Evolutionary conservation across 1,140 invertebrate genomes (phyloP).

Genomic region (Lethocerus indicus): DNA sequence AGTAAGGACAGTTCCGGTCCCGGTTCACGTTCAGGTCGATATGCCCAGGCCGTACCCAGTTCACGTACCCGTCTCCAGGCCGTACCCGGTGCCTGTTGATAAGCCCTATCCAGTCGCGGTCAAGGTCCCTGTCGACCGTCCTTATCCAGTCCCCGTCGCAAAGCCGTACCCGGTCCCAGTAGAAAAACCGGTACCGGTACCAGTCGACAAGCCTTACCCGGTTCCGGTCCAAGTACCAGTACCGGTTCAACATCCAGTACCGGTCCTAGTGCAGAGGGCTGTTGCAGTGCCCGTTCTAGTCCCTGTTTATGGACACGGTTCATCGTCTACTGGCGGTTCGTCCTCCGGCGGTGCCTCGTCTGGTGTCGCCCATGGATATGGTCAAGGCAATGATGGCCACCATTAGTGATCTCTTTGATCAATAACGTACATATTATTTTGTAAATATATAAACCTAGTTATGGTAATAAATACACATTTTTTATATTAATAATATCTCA

Average conservation of each 20-base stretch:
- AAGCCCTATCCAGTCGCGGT: slow-evolving; percentile 5
- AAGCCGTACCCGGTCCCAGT: not conserved
- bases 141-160: slow-evolving; percentile 6
- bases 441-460: too few species aligned
- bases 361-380: too few species aligned
- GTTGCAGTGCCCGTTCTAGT: not conserved
- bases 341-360: too few species aligned
- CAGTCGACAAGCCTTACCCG: not conserved
- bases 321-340: not conserved
- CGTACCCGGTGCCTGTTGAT: slow-evolving; percentile 2
- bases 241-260: slow-evolving; percentile 4
- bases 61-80: slow-evolving; percentile 3
- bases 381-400: too few species aligned
- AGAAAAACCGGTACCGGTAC: not conserved
- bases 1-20: slow-evolving; percentile 4
- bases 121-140: slow-evolving; percentile 8
- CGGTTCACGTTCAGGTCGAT: slow-evolving; percentile 4
- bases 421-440: too few species aligned
- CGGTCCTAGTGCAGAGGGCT: not conserved
- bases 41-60: slow-evolving; percentile 9
- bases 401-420: too few species aligned
- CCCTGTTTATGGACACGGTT: not conserved
- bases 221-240: not conserved
- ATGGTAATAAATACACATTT: too few species aligned
- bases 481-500: too few species aligned